Evolutionary conservation across 2,888 invertebrate species (phyloP), one percentile per base, ranked within the genome.

Genomic region (Lithophane semibrunnea): DNA sequence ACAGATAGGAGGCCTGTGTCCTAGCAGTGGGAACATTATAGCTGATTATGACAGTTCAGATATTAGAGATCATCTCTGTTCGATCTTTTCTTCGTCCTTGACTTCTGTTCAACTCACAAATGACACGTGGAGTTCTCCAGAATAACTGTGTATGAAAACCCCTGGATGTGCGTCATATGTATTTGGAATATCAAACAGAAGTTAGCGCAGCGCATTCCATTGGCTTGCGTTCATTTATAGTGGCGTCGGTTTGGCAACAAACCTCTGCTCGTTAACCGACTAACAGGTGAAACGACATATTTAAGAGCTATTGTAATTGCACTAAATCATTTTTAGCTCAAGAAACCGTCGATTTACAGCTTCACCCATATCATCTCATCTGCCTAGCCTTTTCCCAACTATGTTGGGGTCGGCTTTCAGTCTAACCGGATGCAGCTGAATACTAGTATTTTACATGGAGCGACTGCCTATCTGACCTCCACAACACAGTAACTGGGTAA

Each of bases 251-350:
- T 87, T 87, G 80, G 80, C 82, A 85, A 87, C 85, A 76, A 75
- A 82, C 73, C 74, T n/a, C 16, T 1, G 66, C 64, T 85, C 89
- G 80, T 88, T 79, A 88, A 88, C 76, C 80, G 75, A 72, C 54
- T 60, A 54, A 56, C 87, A 88, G 89, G 88, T 88, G 79, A 84
- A 85, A 80, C 77, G 79, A 75, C 79, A 78, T 47, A 79, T 86
- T 85, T 88, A 69, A 84, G 77, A 73, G 77, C 83, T 79, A 86
- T 78, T 78, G 86, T 81, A 82, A 82, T 78, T 77, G 85, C 67
- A 83, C 68, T 85, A 75, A 80, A 82, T 85, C 77, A 81, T 64
- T 81, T 84, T 83, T 78, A 87, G 79, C 61, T 47, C 75, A 72
- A 72, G 65, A 82, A 77, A 79, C 60, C 13, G 65, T 44, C 64